A percentile compares a stretch with the other conserved stretches of the same genome.
These are phyloP conservation scores for Lepidurus apus DNA, from an alignment of 1,140 invertebrate genomes.

Conservation along the genomic window DNA sequence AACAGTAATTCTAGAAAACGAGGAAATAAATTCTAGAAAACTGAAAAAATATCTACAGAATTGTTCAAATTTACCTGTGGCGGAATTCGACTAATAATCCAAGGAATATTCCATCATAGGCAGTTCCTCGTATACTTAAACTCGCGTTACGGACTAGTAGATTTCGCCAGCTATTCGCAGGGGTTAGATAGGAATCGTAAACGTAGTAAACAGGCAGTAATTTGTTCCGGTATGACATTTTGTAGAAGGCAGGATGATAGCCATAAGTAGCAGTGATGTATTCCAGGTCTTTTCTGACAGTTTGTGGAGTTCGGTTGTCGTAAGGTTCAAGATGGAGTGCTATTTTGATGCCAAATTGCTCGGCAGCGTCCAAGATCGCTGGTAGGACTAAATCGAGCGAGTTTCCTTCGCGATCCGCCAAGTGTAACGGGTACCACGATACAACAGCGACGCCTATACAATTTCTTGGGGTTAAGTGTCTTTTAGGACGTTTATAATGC, in stretches of 20 bases:
- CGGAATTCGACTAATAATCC: constrained; percentile 46
- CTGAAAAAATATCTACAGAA: not conserved
- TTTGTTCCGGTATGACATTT: constrained; percentile 36
- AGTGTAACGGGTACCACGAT: constrained; percentile 46
- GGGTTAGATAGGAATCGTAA: constrained; percentile 48
- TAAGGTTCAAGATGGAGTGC: constrained; percentile 51
- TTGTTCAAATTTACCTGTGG: constrained; percentile 38
- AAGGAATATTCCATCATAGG: constrained; percentile 48
- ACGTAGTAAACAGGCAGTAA: constrained; percentile 49
- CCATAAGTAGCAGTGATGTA: constrained; percentile 49
- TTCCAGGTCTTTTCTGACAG: constrained; percentile 42
- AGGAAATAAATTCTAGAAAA: not conserved
- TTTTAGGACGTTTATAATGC: not conserved
- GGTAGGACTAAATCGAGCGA: constrained; percentile 43
- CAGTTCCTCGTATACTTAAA: constrained; percentile 44
- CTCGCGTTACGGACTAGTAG: constrained; percentile 42
- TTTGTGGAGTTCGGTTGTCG: constrained; percentile 43
- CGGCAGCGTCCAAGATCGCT: constrained; percentile 43
- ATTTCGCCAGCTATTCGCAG: constrained; percentile 43
- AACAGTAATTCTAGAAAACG: too few species aligned
- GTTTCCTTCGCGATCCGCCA: constrained; percentile 43
- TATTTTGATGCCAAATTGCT: constrained; percentile 47
- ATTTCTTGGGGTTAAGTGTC: constrained; percentile 24
- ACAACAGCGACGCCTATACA: constrained; percentile 45
- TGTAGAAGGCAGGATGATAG: constrained; percentile 48